A percentile compares a stretch with the other conserved stretches of the same genome.
Conservation (phyloP, 2,888 invertebrate species). For the Dimorphilus gyrociliatus region DNA sequence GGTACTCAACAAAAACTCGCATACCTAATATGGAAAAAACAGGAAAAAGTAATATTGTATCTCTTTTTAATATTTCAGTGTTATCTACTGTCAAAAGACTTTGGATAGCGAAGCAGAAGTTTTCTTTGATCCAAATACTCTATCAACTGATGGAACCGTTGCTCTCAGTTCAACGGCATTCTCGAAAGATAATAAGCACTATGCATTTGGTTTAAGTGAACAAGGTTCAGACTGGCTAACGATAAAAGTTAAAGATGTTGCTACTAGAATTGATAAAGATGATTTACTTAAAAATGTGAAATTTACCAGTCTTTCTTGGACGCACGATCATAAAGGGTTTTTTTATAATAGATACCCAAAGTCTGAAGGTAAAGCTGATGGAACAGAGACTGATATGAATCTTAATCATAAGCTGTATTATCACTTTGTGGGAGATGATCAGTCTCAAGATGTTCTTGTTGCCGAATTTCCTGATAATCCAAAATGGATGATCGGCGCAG, state of each 20-base stretch:
- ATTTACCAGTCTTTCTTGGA: constrained; percentile 79
- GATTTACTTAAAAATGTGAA: constrained; percentile 82
- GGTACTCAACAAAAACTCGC: constrained; percentile 41
- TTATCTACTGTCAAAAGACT: constrained; percentile 68
- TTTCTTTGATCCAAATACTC: constrained; percentile 82
- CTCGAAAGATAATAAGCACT: constrained; percentile 70
- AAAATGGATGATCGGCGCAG: constrained; percentile 62
- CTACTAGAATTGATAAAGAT: constrained; percentile 58
- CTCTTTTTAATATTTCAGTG: constrained; percentile 45
- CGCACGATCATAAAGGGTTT: constrained; percentile 78
- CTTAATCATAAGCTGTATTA: constrained; percentile 84
- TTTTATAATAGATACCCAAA: constrained; percentile 75
- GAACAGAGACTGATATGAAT: constrained; percentile 67
- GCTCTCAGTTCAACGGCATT: constrained; percentile 25
- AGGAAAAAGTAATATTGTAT: not conserved
- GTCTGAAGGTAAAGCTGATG: constrained; percentile 67
- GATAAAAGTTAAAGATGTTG: constrained; percentile 44
- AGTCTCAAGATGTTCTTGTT: constrained; percentile 65
- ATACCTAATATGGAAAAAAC: constrained; percentile 2
- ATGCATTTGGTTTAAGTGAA: constrained; percentile 76
- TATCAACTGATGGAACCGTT: constrained; percentile 56
- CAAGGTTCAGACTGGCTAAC: constrained; percentile 94
- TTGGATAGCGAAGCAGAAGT: constrained; percentile 53
- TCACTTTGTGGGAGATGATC: constrained; percentile 69
- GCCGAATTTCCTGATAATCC: constrained; percentile 81